Evolutionary conservation across 2,113 vertebrate species (phyloP).

Genomic region (Rhabdomys dilectus): DNA sequence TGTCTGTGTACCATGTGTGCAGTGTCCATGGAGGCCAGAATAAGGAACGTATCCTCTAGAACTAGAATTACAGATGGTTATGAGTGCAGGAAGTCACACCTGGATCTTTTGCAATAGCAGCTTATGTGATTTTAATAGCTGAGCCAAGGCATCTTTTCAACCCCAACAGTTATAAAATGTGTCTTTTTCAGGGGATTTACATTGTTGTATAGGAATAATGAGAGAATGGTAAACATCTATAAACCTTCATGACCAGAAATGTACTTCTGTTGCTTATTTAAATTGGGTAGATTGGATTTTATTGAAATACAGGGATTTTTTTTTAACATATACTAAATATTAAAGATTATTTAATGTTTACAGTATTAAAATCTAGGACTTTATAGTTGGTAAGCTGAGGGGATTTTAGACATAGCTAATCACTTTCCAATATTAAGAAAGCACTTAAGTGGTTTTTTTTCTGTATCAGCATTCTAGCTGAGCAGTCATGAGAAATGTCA

Average conservation of each 20-base stretch:
- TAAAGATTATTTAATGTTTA: constrained; percentile 34
- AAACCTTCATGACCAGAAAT: background rate
- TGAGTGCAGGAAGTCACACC: background rate
- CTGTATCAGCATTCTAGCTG: background rate
- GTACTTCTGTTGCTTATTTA: background rate
- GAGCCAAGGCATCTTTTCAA: background rate
- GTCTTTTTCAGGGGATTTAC: constrained; percentile 15
- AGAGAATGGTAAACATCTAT: background rate
- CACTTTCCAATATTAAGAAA: background rate
- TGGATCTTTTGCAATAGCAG: background rate
- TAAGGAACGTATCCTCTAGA: background rate
- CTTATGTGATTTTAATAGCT: background rate
- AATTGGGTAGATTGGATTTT: constrained; percentile 10
- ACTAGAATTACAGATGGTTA: background rate
- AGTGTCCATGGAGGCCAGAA: no score
- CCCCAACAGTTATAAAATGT: background rate
- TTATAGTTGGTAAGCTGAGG: background rate
- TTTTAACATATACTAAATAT: background rate
- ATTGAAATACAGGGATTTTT: background rate
- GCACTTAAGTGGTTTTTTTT: background rate
- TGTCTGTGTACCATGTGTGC: background rate
- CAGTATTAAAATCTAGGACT: background rate
- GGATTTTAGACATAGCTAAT: constrained; percentile 33
- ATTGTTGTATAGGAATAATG: background rate
- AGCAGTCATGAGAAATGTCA: constrained; percentile 5